Percentiles rank a stretch among this genome's conserved stretches.
These are phyloP conservation scores for Pipra filicauda DNA, from an alignment of 2,113 vertebrate genomes.

Conservation along the genomic window DNA sequence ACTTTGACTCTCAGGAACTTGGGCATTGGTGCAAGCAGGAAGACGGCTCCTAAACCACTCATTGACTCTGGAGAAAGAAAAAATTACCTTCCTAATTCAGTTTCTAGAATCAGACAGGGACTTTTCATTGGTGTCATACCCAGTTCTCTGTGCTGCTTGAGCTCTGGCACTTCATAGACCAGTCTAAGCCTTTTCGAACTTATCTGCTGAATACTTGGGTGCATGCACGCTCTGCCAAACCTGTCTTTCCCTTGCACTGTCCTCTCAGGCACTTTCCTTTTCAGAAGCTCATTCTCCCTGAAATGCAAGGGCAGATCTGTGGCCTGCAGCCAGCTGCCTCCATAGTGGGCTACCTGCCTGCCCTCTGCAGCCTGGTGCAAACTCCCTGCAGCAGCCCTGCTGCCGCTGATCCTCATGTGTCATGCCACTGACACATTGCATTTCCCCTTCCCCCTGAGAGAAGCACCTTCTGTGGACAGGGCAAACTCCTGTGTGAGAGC, in stretches of 20 bases:
- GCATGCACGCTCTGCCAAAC: not conserved
- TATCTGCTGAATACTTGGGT: not conserved
- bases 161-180: not conserved
- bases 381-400: not conserved
- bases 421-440: not conserved
- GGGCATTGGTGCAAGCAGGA: not conserved
- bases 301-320: not conserved
- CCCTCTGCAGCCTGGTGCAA: not conserved
- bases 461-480: not conserved
- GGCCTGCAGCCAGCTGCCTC: not conserved
- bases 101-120: not conserved
- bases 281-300: not conserved
- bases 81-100: not conserved
- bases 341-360: not conserved
- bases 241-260: not conserved
- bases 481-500: not conserved
- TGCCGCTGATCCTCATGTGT: not conserved
- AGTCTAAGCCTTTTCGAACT: not conserved
- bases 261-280: not conserved
- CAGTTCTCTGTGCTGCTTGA: not conserved
- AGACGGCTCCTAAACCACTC: not conserved
- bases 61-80: not conserved
- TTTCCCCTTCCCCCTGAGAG: not conserved
- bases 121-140: not conserved
- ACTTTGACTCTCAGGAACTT: not conserved